Conservation (phyloP, 2,888 invertebrate species). For the Sesia apiformis region DNA sequence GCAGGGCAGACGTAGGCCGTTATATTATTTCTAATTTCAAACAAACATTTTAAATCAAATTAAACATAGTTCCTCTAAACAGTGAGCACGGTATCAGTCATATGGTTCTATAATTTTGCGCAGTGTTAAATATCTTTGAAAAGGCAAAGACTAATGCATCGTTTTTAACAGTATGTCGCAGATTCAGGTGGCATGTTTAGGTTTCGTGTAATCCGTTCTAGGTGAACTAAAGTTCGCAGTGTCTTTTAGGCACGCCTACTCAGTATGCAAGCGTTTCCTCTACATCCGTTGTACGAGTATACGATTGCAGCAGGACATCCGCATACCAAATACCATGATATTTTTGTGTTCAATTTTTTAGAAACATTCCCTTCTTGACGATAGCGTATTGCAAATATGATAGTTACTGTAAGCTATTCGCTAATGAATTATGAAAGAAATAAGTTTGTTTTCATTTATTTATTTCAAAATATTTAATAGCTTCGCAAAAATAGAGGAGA, state of each 20-base stretch:
- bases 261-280: conserved; percentile 72
- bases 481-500: not conserved
- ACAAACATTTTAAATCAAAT: too few relatives aligned
- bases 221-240: conserved; percentile 69
- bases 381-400: conserved; percentile 50
- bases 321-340: conserved; percentile 65
- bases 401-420: conserved; percentile 33
- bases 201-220: conserved; percentile 67
- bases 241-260: conserved; percentile 73
- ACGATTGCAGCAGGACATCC: conserved; percentile 67
- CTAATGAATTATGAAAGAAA: conserved; percentile 13
- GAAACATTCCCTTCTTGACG: conserved; percentile 64
- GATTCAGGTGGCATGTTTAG: conserved; percentile 65
- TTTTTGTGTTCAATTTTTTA: conserved; percentile 63
- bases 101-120: too few relatives aligned
- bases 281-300: conserved; percentile 60
- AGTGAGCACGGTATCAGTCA: too few relatives aligned
- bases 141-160: not conserved
- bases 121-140: not conserved
- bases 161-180: conserved; percentile 41
- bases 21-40: too few relatives aligned
- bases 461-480: not conserved
- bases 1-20: too few relatives aligned
- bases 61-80: too few relatives aligned
- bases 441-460: not conserved